Base-by-base conservation (phyloP, 2,797 vertebrate species). In the Oophaga sylvatica region DNA sequence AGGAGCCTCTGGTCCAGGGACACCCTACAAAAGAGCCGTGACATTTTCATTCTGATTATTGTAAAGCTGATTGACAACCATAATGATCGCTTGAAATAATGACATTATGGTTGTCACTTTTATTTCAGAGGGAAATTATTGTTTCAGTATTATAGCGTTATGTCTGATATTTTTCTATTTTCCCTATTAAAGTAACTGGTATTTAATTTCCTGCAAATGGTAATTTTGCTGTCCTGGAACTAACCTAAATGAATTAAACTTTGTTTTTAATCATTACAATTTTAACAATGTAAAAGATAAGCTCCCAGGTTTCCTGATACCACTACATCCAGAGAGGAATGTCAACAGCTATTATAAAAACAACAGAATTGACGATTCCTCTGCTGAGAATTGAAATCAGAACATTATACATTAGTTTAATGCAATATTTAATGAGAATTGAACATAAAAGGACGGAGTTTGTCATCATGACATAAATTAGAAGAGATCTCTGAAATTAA, bases 361-460 rank as follows among this genome's bases (percentile, higher is more conserved):
- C 48, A 81, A 59, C 57, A 56, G 56, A 79, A 57, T 59, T 63
- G 22, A 57, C 63, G 56, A 80, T n/a, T 77, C 22, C 83, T 59
- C 20, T 26, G n/a, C 41, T 41, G 60, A 76, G 77, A 85, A 76
- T 81, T 76, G 41, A 65, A 71, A 65, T 84, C 35, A 56, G 87
- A 76, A 80, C 57, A 85, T 85, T 80, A 81, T 81, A 81, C 82
- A 88, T 85, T 88, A 67, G 78, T 67, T 79, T 60, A 88, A 88
- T 88, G 83, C 83, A 88, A 88, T 85, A 81, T 85, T 88, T 88
- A 85, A 76, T 85, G 80, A 76, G 77, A 88, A 76, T 70, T 76
- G 31, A 88, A 85, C 67, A 88, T 85, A 88, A 85, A 77, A 81
- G 83, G 60, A 68, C 11, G 48, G 5, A 81, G 78, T 81, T 67